A percentile compares a stretch with the other conserved stretches of the same genome.
Conservation (phyloP, 2,888 invertebrate genomes). For the Ashinkailepas kermadecensis region DNA sequence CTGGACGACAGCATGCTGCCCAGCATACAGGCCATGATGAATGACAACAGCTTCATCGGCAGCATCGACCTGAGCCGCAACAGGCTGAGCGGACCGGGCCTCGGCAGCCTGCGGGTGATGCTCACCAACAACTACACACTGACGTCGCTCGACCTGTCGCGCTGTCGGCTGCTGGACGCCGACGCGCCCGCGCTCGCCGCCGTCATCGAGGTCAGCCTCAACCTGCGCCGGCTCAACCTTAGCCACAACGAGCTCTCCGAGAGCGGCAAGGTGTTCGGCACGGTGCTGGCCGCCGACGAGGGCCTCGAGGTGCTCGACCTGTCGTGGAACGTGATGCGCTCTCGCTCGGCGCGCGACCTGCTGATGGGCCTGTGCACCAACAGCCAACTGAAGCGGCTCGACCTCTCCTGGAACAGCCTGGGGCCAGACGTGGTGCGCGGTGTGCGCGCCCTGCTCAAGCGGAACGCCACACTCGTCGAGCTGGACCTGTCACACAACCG, state of each 20-base stretch:
- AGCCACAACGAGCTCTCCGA: slow-evolving; percentile 9
- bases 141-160: slow-evolving; percentile 3
- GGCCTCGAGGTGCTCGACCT: background rate
- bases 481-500: slow-evolving; percentile 9
- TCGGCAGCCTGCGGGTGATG: background rate
- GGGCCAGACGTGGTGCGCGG: background rate
- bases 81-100: background rate
- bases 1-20: background rate
- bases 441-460: background rate
- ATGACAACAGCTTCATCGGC: slow-evolving; percentile 15
- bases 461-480: background rate
- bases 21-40: slow-evolving; percentile 16
- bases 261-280: background rate
- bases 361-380: background rate
- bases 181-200: slow-evolving; percentile 6
- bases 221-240: background rate
- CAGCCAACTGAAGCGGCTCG: background rate
- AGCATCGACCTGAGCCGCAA: background rate
- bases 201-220: slow-evolving; percentile 10
- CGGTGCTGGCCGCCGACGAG: background rate
- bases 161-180: slow-evolving; percentile 1
- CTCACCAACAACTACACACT: slow-evolving; percentile 15
- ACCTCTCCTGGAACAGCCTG: slow-evolving; percentile 9
- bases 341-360: background rate
- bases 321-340: background rate